These are phyloP conservation scores for Idaea aversata DNA, from an alignment of 2,888 invertebrate genomes.

Conservation along the genomic window DNA sequence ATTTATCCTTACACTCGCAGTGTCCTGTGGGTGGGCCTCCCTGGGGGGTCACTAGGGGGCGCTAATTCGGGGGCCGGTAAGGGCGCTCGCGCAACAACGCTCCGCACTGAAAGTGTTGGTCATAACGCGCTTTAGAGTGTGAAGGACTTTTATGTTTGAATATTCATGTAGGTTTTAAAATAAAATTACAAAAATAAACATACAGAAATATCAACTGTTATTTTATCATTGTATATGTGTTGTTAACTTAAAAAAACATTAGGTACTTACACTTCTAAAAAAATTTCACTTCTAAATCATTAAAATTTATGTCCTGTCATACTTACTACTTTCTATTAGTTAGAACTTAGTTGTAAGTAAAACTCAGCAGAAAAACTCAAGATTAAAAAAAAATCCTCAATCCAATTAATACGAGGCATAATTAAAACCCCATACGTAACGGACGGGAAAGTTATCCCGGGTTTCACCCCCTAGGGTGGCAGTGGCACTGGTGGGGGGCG, in stretches of 20 bases:
- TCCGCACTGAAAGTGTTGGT: constrained; percentile 61
- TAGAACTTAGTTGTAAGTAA: too few species aligned
- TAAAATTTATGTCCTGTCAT: too few species aligned
- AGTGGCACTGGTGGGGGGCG: constrained; percentile 44
- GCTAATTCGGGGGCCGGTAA: constrained; percentile 66
- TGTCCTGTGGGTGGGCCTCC: constrained; percentile 57
- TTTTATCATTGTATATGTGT: too few species aligned
- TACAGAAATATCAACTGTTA: too few species aligned
- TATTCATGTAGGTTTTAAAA: background rate
- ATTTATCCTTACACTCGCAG: constrained; percentile 78
- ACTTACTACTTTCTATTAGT: too few species aligned
- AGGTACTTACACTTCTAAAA: too few species aligned
- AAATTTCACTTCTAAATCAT: too few species aligned
- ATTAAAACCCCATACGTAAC: constrained; percentile 67
- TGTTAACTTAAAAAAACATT: too few species aligned
- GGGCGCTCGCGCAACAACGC: constrained; percentile 55
- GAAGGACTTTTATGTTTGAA: constrained; percentile 11
- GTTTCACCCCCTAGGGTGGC: constrained; percentile 34
- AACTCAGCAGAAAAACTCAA: background rate
- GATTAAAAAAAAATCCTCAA: constrained; percentile 14
- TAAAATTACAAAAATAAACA: too few species aligned
- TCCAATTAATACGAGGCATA: constrained; percentile 50
- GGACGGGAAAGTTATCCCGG: constrained; percentile 52
- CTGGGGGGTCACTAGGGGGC: constrained; percentile 35
- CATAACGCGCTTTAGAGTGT: constrained; percentile 46